phyloP scores from a whole-genome alignment of 2,888 invertebrate genomes.

The Dastarcus helophoroides region DNA sequence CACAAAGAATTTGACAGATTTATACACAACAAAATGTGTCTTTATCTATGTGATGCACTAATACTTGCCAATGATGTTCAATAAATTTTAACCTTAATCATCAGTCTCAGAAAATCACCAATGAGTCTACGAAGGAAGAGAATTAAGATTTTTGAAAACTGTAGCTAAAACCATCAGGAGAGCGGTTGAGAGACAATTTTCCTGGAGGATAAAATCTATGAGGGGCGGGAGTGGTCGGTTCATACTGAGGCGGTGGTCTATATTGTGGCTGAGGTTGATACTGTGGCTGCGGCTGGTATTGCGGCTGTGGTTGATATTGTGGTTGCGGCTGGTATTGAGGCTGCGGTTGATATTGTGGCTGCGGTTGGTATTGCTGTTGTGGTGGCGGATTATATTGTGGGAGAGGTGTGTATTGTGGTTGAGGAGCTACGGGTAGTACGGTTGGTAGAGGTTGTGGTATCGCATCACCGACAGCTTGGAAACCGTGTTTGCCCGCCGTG shows the following conservation, averaged over 20 bases:
- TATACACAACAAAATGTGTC: no score
- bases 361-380: conserved; percentile 31
- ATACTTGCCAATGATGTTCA: no score
- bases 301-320: conserved; percentile 32
- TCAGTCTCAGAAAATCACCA: no score
- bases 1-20: no score
- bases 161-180: conserved; percentile 80
- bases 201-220: conserved; percentile 75
- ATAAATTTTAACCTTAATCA: no score
- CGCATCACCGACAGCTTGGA: conserved; percentile 68
- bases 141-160: conserved; percentile 59
- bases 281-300: conserved; percentile 38
- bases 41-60: no score
- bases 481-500: conserved; percentile 76
- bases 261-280: conserved; percentile 36
- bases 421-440: conserved; percentile 44
- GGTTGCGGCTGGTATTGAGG: conserved; percentile 36
- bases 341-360: conserved; percentile 32
- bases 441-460: conserved; percentile 38
- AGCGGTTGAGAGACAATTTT: conserved; percentile 73
- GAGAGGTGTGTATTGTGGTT: conserved; percentile 45
- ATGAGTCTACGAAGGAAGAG: no score
- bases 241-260: conserved; percentile 32
- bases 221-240: conserved; percentile 55
- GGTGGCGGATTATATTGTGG: conserved; percentile 40